Base-by-base conservation (phyloP, 2,797 vertebrate genomes). In the Spizella passerina region DNA sequence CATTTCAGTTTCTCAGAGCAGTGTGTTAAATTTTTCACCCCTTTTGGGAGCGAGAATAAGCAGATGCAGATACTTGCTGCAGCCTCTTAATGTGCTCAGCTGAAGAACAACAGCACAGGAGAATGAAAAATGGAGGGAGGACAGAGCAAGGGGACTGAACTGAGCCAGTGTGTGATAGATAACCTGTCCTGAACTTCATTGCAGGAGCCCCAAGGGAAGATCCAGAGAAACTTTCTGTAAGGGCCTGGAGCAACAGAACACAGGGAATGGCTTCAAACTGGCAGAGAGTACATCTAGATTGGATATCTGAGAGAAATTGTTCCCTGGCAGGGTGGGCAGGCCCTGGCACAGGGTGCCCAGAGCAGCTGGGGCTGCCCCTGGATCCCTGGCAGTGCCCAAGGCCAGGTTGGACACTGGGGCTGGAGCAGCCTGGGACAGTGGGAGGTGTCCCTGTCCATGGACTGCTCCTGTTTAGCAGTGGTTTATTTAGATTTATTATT, bases 1-100 rank as follows among this genome's bases (percentile, higher is more conserved):
- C n/a, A 41, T 38, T 86, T 57, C 52, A 47, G n/a, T 59, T 94
- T 90, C 72, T 81, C 23, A 73, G 60, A 82, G 59, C 49, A 75
- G 36, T 57, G 57, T 81, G 41, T 80, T 94, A 61, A 24, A 49
- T 83, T 90, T 50, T 70, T 83, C 73, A 36, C n/a, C 34, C 3
- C 16, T 46, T 76, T 20, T 43, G 5, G 11, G 34, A 34, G 20
- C 7, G 3, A 50, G 63, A 76, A 64, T 56, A 65, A 82, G 80
- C 61, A 82, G 49, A 41, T 43, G 34, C 38, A 92, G 50, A 61
- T 41, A 38, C 17, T 69, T 83, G 47, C 39, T 72, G 22, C 36
- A 61, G 9, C n/a, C 12, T 68, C 53, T 53, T 66, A 22, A 21
- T 47, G 60, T 46, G 49, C 64, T 70, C 34, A 72, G 29, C 61